A percentile compares a stretch with the other conserved stretches of the same genome.
Conservation (phyloP, 2,113 vertebrate species). For the Cranoglanis bouderius region DNA sequence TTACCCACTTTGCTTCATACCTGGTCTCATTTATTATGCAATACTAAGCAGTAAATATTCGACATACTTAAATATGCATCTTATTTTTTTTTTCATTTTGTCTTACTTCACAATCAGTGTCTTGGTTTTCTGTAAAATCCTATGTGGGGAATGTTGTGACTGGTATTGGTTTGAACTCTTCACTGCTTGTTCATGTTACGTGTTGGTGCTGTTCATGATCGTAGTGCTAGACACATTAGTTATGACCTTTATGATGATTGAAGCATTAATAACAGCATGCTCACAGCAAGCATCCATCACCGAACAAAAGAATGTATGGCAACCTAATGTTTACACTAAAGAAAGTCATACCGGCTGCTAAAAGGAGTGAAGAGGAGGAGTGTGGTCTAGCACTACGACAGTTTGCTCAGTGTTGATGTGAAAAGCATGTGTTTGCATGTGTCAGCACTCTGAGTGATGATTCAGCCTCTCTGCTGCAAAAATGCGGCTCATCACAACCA, state of each 20-base stretch:
- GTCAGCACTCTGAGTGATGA: slow-evolving; percentile 18
- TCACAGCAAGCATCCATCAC: not conserved
- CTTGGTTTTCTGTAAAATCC: not conserved
- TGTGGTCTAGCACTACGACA: slow-evolving; percentile 45
- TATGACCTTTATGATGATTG: not conserved
- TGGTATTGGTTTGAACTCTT: not conserved
- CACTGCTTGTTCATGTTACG: not conserved
- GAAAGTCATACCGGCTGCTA: not conserved
- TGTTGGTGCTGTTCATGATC: not conserved
- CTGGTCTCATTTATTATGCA: not conserved
- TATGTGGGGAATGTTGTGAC: not conserved
- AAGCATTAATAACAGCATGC: not conserved
- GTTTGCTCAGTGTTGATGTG: slow-evolving; percentile 25
- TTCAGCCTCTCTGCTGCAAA: slow-evolving; percentile 28
- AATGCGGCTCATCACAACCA: slow-evolving; percentile 22
- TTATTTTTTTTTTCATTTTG: not conserved
- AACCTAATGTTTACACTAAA: not conserved
- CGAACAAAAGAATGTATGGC: not conserved
- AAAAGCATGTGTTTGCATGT: slow-evolving; percentile 45
- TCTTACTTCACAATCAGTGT: not conserved
- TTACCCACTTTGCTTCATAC: not conserved
- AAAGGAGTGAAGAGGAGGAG: not conserved
- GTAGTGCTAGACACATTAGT: slow-evolving; percentile 26
- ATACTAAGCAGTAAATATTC: not conserved
- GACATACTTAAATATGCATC: not conserved